Conservation (phyloP, 2,797 vertebrate genomes). For the Dendrocincla fuliginosa region DNA sequence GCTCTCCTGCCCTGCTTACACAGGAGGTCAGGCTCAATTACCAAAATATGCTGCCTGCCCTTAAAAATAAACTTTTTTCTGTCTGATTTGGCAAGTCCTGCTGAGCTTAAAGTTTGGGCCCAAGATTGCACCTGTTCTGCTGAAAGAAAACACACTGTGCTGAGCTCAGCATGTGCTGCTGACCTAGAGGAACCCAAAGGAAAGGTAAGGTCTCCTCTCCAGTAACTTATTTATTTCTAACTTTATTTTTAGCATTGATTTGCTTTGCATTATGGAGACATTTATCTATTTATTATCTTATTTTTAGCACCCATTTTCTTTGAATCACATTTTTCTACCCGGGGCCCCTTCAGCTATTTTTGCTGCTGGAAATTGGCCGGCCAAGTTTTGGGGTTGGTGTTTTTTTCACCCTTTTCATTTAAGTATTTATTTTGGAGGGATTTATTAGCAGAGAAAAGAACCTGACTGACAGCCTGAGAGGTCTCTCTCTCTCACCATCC, state of each 20-base stretch:
- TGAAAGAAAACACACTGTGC: not conserved
- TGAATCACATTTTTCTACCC: not conserved
- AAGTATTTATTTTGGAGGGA: not conserved
- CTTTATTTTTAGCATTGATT: not conserved
- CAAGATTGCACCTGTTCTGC: not conserved
- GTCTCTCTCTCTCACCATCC: not conserved
- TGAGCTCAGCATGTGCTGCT: not conserved
- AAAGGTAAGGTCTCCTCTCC: not conserved
- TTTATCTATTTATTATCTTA: not conserved
- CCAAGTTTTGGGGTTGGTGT: not conserved
- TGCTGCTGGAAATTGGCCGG: not conserved
- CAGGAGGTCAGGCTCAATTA: not conserved
- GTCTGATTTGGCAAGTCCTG: not conserved
- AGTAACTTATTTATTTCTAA: not conserved
- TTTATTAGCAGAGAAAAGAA: not conserved
- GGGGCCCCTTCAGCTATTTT: not conserved
- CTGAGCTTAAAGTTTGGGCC: not conserved
- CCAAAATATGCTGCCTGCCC: not conserved
- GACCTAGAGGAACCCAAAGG: not conserved
- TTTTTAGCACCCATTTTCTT: not conserved
- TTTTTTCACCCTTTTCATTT: not conserved
- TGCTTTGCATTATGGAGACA: too few species aligned
- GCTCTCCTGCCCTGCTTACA: not conserved
- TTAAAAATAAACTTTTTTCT: not conserved
- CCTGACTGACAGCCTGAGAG: not conserved